A percentile compares a stretch with the other conserved stretches of the same genome.
phyloP scores from a whole-genome alignment of 2,113 vertebrate species.

The Archocentrus centrarchus region DNA sequence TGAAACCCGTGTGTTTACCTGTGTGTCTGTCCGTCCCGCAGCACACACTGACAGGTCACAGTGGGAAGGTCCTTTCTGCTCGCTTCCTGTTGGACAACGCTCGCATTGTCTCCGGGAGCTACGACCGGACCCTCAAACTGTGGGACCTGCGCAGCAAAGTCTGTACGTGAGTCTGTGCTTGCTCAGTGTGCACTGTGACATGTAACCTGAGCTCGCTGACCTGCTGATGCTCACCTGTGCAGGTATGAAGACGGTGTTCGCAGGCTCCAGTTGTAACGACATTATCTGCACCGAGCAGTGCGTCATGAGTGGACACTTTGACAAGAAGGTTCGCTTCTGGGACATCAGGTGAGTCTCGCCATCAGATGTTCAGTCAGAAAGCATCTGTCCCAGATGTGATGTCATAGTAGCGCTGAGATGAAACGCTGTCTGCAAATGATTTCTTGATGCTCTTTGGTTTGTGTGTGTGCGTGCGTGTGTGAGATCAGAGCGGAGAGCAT shows the following conservation, averaged over 20 bases:
- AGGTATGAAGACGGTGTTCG: conserved; percentile 99
- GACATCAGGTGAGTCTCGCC: conserved; percentile 89
- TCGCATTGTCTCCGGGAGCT: conserved; percentile 96
- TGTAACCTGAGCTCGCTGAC: background rate
- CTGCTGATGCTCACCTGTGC: conserved; percentile 32
- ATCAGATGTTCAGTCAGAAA: too few species aligned
- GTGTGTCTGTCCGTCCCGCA: conserved; percentile 48
- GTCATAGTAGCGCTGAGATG: background rate
- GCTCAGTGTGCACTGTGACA: background rate
- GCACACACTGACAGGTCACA: conserved; percentile 98
- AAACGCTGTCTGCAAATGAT: background rate
- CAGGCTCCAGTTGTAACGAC: conserved; percentile 98
- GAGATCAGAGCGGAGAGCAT: conserved; percentile 88
- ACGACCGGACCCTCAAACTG: conserved; percentile 96
- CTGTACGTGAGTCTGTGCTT: conserved; percentile 84
- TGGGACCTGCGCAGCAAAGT: conserved; percentile 99
- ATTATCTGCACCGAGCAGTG: conserved; percentile 98
- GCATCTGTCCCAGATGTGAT: too few species aligned
- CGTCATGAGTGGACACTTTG: conserved; percentile 99
- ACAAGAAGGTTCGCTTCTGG: conserved; percentile 99
- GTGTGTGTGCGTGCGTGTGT: background rate
- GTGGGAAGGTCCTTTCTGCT: conserved; percentile 95
- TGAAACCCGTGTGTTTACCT: background rate
- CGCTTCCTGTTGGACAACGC: conserved; percentile 96
- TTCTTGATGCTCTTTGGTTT: background rate